Evolutionary conservation across 2,113 vertebrate species (phyloP).

Genomic region (Eudyptes chrysolophus): DNA sequence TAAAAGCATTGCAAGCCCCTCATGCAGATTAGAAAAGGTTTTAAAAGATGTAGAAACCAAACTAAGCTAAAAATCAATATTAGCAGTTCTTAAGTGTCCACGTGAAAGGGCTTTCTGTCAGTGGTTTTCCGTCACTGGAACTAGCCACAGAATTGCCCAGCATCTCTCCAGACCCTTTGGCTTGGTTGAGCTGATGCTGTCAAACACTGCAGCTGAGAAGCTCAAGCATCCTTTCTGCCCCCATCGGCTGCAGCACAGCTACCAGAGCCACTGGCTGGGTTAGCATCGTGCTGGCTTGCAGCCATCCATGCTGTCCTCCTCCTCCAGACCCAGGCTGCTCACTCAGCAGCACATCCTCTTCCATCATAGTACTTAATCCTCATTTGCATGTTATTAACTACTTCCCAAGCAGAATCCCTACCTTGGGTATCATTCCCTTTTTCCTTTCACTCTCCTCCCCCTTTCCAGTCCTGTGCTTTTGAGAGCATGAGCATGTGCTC

Average conservation of each 20-base stretch:
- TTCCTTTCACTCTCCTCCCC: not conserved
- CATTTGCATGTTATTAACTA: too few species aligned
- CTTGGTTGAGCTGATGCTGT: not conserved
- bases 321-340: not conserved
- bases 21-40: not conserved
- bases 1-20: not conserved
- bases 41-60: not conserved
- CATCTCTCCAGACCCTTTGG: not conserved
- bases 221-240: not conserved
- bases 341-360: not conserved
- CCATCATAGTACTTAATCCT: not conserved
- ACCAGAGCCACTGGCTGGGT: too few species aligned
- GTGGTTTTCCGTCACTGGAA: not conserved
- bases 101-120: not conserved
- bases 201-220: not conserved
- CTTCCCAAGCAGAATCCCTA: not conserved
- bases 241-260: not conserved
- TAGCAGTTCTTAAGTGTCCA: not conserved
- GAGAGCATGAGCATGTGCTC: not conserved
- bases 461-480: not conserved
- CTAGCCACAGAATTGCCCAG: not conserved
- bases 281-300: not conserved
- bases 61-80: not conserved
- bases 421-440: not conserved
- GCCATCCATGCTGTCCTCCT: not conserved